Conservation (phyloP, 1,140 invertebrate genomes). For the Anagrus nilaparvatae region DNA sequence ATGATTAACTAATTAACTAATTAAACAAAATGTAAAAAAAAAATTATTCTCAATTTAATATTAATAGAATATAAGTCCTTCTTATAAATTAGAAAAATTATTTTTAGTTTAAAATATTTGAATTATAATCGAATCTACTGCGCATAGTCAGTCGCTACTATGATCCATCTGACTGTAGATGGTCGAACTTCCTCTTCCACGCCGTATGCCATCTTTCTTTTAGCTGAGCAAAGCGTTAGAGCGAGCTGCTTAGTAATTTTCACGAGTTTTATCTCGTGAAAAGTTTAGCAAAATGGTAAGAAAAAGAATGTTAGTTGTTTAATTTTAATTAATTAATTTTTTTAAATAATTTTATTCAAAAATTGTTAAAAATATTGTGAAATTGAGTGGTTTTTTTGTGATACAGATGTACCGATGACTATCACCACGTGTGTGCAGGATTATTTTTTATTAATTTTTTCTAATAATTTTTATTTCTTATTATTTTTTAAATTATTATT, state of each 20-base stretch:
- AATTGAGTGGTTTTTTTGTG: background rate
- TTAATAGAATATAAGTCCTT: no score
- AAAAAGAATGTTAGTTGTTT: background rate
- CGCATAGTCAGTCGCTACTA: no score
- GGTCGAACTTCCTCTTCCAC: constrained; percentile 25
- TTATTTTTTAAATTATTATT: background rate
- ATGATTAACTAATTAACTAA: no score
- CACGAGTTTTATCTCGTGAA: constrained; percentile 21
- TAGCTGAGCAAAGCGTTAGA: constrained; percentile 17
- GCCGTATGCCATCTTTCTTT: constrained; percentile 29
- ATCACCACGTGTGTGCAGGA: constrained; percentile 18
- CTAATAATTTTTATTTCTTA: background rate
- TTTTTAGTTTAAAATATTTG: no score
- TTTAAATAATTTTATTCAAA: background rate
- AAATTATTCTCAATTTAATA: no score
- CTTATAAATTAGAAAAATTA: no score
- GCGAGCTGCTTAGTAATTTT: constrained; percentile 22
- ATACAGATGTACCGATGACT: no score
- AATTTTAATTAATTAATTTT: background rate
- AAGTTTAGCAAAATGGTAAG: constrained; percentile 28
- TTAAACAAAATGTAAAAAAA: no score
- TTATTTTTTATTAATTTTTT: background rate
- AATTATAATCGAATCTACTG: no score
- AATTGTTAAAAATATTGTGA: background rate
- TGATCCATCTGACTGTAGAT: no score